Evolutionary conservation across 2,113 vertebrate genomes (phyloP), one percentile per base, ranked within the genome.

Genomic region (Tachysurus fulvidraco): DNA sequence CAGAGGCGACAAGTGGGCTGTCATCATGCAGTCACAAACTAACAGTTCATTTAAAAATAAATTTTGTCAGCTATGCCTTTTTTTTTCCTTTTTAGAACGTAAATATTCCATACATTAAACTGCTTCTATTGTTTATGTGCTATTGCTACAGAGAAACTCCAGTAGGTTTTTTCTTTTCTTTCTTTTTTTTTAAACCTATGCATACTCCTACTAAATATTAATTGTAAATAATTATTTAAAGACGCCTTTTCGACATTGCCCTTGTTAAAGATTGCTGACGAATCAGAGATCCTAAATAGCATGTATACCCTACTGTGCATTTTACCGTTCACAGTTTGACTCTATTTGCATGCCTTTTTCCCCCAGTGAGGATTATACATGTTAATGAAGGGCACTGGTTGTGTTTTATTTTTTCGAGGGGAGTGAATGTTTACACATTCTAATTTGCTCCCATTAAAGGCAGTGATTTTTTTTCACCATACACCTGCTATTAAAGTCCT

Each of bases 401-500:
- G 82, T 89, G 89, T 91, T 91, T 91, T 90, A 90, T 81, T 71
- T 88, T 85, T 88, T 84, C 84, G 13, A 86, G 89, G 84, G 76
- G 90, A 91, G 89, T 86, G 85, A 83, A 91, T 88, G 88, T 92
- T 93, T 93, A 89, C 92, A 89, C 89, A 92, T 90, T 93, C 91
- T 93, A 92, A 94, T 92, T 91, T 90, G 86, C 77, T 88, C 89
- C 83, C 87, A 92, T 91, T 94, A 93, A 93, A 93, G 88, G 81
- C 30, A 74, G n/a, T 57, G 88, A 83, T 85, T 90, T 86, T 89
- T 57, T 36, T 11, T 87, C 84, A 88, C 64, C 88, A 87, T 91
- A 91, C 91, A 90, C 92, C 91, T 91, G 89, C 88, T 88, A 90
- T 83, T 90, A 73, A 76, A 44, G 62, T 50, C 16, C 89, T 93